Percentiles rank a stretch among this genome's conserved stretches.
Evolutionary conservation across 2,113 vertebrate species (phyloP).

Genomic region (Menidia beryllina): DNA sequence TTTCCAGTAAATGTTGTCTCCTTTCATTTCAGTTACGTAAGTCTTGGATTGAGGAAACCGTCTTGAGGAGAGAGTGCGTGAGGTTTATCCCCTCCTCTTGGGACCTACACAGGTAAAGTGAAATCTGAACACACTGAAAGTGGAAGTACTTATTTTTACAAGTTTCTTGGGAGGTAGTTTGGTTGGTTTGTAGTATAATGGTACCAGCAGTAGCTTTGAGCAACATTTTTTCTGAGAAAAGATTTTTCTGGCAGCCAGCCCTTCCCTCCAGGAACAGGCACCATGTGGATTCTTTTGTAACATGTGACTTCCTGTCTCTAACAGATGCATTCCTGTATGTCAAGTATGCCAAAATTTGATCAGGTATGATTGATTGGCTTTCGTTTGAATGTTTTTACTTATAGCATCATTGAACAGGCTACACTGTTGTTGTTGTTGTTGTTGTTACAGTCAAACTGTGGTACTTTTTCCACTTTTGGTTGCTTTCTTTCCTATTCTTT

Average conservation of each 20-base stretch:
- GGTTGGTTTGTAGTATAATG: not conserved
- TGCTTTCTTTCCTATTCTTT: not conserved
- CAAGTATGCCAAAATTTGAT: conserved; percentile 95
- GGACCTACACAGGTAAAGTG: conserved; percentile 80
- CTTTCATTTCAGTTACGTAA: conserved; percentile 83
- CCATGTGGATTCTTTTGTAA: conserved; percentile 40
- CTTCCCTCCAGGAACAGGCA: conserved; percentile 55
- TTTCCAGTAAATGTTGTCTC: conserved; percentile 16
- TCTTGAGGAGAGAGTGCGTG: conserved; percentile 92
- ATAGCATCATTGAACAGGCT: not conserved
- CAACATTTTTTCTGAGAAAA: conserved; percentile 29
- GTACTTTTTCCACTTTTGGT: not conserved
- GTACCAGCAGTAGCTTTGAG: conserved; percentile 25
- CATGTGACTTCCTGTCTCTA: conserved; percentile 63
- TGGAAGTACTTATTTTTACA: not conserved
- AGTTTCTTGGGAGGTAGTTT: conserved; percentile 30
- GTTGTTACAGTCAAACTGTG: not conserved
- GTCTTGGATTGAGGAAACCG: conserved; percentile 93
- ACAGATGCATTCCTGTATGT: conserved; percentile 89
- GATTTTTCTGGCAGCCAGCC: conserved; percentile 38
- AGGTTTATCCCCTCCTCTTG: conserved; percentile 88
- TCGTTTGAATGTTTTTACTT: not conserved
- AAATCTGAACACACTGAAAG: conserved; percentile 3
- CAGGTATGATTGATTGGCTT: conserved; percentile 80
- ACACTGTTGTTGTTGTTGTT: not conserved